A percentile compares a stretch with the other conserved stretches of the same genome.
Conservation (phyloP, 2,888 invertebrate species). For the Criorhina ranunculi region DNA sequence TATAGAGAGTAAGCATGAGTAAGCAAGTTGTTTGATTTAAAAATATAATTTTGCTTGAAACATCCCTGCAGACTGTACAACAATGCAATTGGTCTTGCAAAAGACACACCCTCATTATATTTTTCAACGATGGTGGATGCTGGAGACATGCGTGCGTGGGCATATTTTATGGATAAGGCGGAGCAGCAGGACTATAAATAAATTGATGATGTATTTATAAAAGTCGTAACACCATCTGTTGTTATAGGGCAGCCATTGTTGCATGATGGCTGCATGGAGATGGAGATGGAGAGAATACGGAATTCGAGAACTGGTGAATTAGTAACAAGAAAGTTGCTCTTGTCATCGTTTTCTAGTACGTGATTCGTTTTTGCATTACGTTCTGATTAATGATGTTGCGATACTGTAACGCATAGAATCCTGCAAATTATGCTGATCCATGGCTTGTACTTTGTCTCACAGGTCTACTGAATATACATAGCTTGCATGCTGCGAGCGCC, state of each 20-base stretch:
- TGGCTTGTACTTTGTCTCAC: no score
- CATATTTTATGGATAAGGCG: slow-evolving; percentile 42
- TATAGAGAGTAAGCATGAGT: slow-evolving; percentile 1
- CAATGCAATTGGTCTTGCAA: not conserved
- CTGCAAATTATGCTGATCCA: no score
- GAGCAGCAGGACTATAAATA: slow-evolving; percentile 29
- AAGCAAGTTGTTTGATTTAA: not conserved
- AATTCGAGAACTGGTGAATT: no score
- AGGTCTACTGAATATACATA: no score
- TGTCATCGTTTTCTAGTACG: no score
- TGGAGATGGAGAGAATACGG: no score
- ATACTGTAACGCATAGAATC: no score
- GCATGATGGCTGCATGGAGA: not conserved
- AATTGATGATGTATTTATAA: not conserved
- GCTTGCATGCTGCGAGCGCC: no score
- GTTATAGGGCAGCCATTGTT: not conserved
- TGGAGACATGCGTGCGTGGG: slow-evolving; percentile 30
- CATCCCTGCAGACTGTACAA: no score
- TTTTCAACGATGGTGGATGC: not conserved
- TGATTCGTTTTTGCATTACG: no score
- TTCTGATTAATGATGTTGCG: no score
- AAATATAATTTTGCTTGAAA: not conserved
- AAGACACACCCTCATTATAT: slow-evolving; percentile 25
- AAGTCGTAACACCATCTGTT: slow-evolving; percentile 16
- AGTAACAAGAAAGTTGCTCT: no score